These are phyloP conservation scores for Amorpha juglandis DNA, from an alignment of 2,888 invertebrate genomes.

Conservation along the genomic window DNA sequence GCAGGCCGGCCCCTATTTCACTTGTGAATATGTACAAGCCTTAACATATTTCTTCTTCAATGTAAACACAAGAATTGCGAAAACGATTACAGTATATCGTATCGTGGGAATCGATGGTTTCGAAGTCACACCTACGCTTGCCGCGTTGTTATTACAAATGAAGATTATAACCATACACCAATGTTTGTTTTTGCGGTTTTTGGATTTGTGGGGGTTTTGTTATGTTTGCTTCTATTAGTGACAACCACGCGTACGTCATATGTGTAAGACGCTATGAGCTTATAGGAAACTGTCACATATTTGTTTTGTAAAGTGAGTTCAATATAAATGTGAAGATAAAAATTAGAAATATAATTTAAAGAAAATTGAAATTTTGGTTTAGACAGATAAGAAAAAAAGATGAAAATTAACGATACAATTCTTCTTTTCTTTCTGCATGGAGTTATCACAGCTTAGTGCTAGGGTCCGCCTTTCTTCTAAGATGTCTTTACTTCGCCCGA, in stretches of 20 bases:
- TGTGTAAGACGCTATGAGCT: background rate
- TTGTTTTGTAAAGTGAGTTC: background rate
- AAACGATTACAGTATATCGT: slow-evolving; percentile 13
- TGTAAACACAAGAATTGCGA: background rate
- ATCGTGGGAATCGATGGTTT: slow-evolving; percentile 20
- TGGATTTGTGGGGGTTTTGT: slow-evolving; percentile 12
- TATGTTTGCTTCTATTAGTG: background rate
- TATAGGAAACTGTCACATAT: background rate
- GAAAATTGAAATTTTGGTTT: too few species aligned
- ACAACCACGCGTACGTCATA: background rate
- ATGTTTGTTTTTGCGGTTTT: slow-evolving; percentile 15
- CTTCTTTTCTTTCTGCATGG: too few species aligned
- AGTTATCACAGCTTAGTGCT: too few species aligned
- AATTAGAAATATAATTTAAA: too few species aligned
- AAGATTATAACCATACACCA: slow-evolving; percentile 10
- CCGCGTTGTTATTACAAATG: slow-evolving; percentile 20
- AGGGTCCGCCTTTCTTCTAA: too few species aligned
- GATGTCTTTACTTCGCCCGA: too few species aligned
- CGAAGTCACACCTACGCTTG: slow-evolving; percentile 14
- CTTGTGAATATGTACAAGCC: background rate
- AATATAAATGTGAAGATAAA: background rate
- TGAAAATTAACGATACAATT: too few species aligned
- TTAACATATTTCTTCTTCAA: background rate
- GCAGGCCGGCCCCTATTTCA: background rate
- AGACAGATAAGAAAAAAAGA: too few species aligned